A percentile compares a stretch with the other conserved stretches of the same genome.
Conservation (phyloP, 2,113 vertebrate genomes). For the Bombycilla garrulus region DNA sequence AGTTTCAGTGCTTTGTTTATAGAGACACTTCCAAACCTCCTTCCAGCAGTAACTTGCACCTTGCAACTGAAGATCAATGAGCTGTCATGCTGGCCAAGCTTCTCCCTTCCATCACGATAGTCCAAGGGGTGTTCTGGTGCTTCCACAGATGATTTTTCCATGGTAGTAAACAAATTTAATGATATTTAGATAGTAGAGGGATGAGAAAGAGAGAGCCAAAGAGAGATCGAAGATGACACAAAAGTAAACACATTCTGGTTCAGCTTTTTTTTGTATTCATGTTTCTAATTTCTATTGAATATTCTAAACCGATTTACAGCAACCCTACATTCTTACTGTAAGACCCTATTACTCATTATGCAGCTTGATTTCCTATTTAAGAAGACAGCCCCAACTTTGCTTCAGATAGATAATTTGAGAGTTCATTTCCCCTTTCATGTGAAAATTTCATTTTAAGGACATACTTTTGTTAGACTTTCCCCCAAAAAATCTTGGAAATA, state of each 20-base stretch:
- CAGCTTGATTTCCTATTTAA: neutral
- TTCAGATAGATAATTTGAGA: neutral
- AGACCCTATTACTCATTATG: neutral
- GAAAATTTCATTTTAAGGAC: neutral
- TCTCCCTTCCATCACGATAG: neutral
- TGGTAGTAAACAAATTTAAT: neutral
- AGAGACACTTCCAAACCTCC: neutral
- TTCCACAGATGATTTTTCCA: neutral
- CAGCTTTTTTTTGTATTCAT: neutral
- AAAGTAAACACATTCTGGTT: neutral
- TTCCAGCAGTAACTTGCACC: neutral
- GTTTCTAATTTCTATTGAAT: neutral
- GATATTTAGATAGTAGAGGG: neutral
- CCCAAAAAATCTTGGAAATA: fast-evolving
- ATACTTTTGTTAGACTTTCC: neutral
- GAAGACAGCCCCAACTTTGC: neutral
- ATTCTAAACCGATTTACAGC: neutral
- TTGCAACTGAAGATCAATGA: neutral
- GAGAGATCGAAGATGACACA: neutral
- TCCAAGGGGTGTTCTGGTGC: neutral
- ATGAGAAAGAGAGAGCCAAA: neutral
- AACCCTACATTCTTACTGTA: neutral
- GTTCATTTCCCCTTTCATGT: neutral
- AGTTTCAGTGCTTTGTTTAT: neutral
- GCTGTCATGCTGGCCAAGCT: neutral